Evolutionary conservation across 2,888 invertebrate genomes (phyloP), one percentile per base, ranked within the genome.

Genomic region (Phanerotoma sp.): DNA sequence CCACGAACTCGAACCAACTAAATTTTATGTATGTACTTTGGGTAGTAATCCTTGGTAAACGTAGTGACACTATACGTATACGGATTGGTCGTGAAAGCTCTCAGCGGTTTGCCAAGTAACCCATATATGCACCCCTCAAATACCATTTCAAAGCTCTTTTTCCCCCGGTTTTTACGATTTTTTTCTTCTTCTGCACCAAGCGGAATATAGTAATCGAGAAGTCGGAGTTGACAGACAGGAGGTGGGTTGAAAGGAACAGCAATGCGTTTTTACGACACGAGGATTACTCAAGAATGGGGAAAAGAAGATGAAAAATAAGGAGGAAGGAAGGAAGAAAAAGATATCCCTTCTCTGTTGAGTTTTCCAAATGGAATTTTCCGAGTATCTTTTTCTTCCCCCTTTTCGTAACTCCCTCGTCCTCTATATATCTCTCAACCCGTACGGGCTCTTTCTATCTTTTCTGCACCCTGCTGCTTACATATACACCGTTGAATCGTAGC

Each of bases 21-120:
- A 15, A 40, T 44, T 51, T 35, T 28, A 35, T 25, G 32, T 25
- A 41, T 28, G 28, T 5, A 21, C 21, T n/a, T 51, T 37, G 22
- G 21, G 4, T 10, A 22, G 42, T 53, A 53, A 53, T 53, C 53
- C 47, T 40, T 48, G 16, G 42, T 48, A 42, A 52, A 44, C 40
- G 46, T 46, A 47, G 41, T 49, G 6, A 35, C 35, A 44, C 35
- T 25, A 37, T 40, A 54, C 42, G 44, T 54, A 37, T 33, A 30
- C 25, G 44, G 35, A 49, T 49, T 42, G 33, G 28, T 45, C 25
- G 37, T 35, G 41, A 54, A 54, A 54, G 54, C 48, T 54, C 54
- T 54, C 44, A 21, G 48, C 25, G 38, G 49, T 44, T 54, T 48
- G 25, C 44, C 54, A 18, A 53, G 33, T 47, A 47, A 53, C 53